phyloP scores from a whole-genome alignment of 2,113 vertebrate species.

The Petroica traversi region DNA sequence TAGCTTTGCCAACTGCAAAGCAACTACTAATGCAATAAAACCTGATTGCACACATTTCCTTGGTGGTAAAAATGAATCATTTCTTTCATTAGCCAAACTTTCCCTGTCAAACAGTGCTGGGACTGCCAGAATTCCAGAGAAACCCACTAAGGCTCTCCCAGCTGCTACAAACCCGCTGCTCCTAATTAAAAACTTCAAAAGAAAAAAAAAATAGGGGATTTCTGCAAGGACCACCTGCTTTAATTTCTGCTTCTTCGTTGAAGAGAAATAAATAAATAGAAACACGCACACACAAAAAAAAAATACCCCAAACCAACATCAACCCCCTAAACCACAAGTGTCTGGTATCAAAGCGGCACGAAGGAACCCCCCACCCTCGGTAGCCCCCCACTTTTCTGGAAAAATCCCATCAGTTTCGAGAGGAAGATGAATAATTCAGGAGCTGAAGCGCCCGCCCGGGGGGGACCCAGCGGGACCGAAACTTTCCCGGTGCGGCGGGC shows the following conservation, averaged over 20 bases:
- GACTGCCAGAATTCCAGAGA: background rate
- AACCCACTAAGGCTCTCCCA: background rate
- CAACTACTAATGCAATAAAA: background rate
- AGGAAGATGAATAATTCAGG: conserved; percentile 18
- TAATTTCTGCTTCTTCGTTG: background rate
- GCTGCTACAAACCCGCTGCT: background rate
- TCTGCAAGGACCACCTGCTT: background rate
- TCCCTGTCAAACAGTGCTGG: background rate
- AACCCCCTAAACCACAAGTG: background rate
- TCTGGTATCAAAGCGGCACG: background rate
- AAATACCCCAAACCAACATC: background rate
- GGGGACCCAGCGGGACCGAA: background rate
- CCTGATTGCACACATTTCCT: background rate
- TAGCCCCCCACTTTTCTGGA: conserved; percentile 56
- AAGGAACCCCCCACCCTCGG: background rate
- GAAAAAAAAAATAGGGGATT: background rate
- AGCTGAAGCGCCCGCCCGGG: background rate
- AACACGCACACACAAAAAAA: too few species aligned
- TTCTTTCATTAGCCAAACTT: conserved; percentile 43
- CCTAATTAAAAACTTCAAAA: conserved; percentile 53
- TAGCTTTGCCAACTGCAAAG: background rate
- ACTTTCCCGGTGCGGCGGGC: conserved; percentile 42
- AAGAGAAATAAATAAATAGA: background rate
- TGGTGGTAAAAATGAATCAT: background rate
- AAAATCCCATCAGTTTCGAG: conserved; percentile 51